phyloP scores from a whole-genome alignment of 2,797 vertebrate species.

The Vultur gryphus region DNA sequence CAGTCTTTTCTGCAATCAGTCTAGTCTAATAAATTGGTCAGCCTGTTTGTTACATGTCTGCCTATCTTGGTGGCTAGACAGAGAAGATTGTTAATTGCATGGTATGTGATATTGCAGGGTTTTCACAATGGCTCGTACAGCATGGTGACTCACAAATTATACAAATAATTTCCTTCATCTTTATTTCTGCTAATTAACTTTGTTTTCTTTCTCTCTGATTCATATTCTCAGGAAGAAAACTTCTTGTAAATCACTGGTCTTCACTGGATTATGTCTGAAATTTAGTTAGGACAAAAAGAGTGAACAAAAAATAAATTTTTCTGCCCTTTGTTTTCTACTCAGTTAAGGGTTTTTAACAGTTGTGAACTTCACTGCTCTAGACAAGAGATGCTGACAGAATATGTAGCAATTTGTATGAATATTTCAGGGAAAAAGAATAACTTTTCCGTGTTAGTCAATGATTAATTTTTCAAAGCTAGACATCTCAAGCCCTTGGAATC shows the following conservation, averaged over 20 bases:
- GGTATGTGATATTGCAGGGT: neutral
- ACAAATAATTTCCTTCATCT: constrained; percentile 54
- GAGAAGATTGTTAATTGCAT: constrained; percentile 48
- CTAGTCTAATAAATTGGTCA: constrained; percentile 70
- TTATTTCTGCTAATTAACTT: constrained; percentile 58
- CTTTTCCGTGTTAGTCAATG: constrained; percentile 26
- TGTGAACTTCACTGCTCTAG: constrained; percentile 2
- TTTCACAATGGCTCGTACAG: constrained; percentile 28
- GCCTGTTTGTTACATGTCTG: constrained; percentile 51
- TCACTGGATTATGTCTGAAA: constrained; percentile 17
- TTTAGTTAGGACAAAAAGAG: constrained; percentile 13
- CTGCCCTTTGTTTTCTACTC: constrained; percentile 15
- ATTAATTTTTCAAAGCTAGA: constrained; percentile 45
- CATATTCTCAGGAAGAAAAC: neutral
- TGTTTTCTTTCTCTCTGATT: constrained; percentile 56
- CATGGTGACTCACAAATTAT: constrained; percentile 20
- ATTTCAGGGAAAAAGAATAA: constrained; percentile 29
- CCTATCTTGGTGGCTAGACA: constrained; percentile 58
- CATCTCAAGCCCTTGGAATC: constrained; percentile 47
- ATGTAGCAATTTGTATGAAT: constrained; percentile 12
- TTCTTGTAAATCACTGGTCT: constrained; percentile 6
- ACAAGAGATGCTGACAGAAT: constrained; percentile 12
- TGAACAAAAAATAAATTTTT: constrained; percentile 42
- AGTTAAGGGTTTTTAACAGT: constrained; percentile 17
- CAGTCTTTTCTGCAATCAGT: constrained; percentile 67